phyloP scores from a whole-genome alignment of 2,888 invertebrate species.

The Creontiades dilutus region DNA sequence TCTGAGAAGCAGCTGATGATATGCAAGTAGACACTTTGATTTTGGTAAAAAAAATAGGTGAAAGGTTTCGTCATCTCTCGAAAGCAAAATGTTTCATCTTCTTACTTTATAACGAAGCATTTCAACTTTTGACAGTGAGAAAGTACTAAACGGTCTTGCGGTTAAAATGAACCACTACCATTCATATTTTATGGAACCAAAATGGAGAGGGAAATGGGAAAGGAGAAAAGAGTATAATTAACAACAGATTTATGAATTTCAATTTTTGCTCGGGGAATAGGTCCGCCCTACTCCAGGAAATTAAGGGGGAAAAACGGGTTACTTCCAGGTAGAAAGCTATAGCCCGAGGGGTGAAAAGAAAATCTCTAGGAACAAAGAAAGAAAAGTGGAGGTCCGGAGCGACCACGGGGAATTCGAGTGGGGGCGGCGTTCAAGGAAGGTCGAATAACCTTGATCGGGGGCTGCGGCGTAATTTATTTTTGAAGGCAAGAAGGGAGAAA shows the following conservation, averaged over 20 bases:
- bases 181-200: too few relatives aligned
- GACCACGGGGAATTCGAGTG: not conserved
- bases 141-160: too few relatives aligned
- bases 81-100: too few relatives aligned
- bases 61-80: too few relatives aligned
- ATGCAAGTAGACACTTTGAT: too few relatives aligned
- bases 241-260: slow-evolving; percentile 50
- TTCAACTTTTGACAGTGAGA: too few relatives aligned
- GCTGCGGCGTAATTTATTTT: slow-evolving; percentile 53
- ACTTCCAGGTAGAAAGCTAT: not conserved
- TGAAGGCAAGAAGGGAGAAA: slow-evolving; percentile 53
- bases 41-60: too few relatives aligned
- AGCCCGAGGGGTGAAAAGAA: not conserved
- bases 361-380: not conserved
- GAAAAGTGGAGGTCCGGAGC: not conserved
- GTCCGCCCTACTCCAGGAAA: not conserved
- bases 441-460: not conserved
- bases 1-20: too few relatives aligned
- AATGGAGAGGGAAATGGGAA: not conserved
- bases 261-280: not conserved
- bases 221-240: slow-evolving; percentile 10
- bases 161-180: too few relatives aligned
- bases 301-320: slow-evolving; percentile 20
- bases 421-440: not conserved
- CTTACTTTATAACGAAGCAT: too few relatives aligned